Conservation (phyloP, 1,140 invertebrate species). For the Radopholus similis region DNA sequence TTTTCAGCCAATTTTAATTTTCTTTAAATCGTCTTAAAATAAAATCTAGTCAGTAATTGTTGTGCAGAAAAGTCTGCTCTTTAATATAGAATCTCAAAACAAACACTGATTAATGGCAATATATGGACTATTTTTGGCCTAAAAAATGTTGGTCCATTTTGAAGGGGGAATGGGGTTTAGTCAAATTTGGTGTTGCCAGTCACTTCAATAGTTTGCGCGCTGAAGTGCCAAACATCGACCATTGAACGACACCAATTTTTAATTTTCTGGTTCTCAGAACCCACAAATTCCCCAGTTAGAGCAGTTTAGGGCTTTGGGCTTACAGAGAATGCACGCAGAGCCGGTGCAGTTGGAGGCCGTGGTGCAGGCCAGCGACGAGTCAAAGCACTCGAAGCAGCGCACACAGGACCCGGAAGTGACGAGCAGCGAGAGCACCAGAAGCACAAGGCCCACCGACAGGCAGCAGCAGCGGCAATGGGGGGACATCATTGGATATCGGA, state of each 20-base stretch:
- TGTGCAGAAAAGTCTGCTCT: no score
- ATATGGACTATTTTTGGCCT: background rate
- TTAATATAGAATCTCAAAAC: no score
- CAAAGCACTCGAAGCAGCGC: constrained; percentile 23
- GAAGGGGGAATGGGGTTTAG: no score
- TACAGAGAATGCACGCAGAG: constrained; percentile 22
- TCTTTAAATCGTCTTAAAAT: no score
- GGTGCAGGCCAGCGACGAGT: background rate
- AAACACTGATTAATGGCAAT: background rate
- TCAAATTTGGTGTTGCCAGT: no score
- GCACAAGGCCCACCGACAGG: background rate
- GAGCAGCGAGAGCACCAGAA: background rate
- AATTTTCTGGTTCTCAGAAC: background rate
- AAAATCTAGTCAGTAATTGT: no score
- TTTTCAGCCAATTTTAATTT: no score
- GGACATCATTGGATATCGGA: background rate
- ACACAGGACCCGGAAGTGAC: background rate
- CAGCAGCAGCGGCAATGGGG: background rate
- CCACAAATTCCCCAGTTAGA: background rate
- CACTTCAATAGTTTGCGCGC: no score
- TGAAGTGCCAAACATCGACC: no score
- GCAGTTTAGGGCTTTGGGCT: background rate
- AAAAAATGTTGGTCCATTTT: no score
- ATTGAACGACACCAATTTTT: background rate
- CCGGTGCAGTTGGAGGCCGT: constrained; percentile 14